These are phyloP conservation scores for Glaucopsyche alexis DNA, from an alignment of 2,888 invertebrate species.

Conservation along the genomic window DNA sequence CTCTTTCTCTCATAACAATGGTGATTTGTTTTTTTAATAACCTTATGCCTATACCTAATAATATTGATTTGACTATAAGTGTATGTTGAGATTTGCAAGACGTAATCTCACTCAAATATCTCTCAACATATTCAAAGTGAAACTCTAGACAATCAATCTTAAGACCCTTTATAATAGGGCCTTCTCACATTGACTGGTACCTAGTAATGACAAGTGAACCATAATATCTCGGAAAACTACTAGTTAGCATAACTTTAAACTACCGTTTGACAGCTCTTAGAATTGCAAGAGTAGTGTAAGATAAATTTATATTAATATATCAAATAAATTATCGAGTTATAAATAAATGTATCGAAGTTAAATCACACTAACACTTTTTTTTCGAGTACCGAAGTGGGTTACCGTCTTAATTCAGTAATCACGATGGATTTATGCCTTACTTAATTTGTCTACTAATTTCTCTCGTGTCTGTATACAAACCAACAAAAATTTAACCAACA, in stretches of 20 bases:
- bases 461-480: not conserved
- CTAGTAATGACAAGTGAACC: not conserved
- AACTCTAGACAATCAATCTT: slow-evolving; percentile 74
- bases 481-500: not conserved
- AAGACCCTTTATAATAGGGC: slow-evolving; percentile 69
- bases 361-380: not conserved
- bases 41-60: not conserved
- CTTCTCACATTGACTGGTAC: slow-evolving; percentile 37
- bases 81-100: slow-evolving; percentile 40
- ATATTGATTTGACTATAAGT: not conserved
- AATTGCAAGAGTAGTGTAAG: no score
- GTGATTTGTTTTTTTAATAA: not conserved
- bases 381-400: not conserved
- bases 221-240: no score
- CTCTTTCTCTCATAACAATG: no score
- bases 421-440: not conserved
- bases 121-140: slow-evolving; percentile 57
- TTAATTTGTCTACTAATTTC: not conserved
- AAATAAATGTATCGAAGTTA: not conserved
- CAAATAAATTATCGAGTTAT: no score
- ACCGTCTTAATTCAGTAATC: not conserved
- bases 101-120: slow-evolving; percentile 44
- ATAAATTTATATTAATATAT: no score
- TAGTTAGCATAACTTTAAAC: no score
- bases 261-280: no score